These are phyloP conservation scores for Tethea ocularis DNA, from an alignment of 2,888 invertebrate species.

Conservation along the genomic window DNA sequence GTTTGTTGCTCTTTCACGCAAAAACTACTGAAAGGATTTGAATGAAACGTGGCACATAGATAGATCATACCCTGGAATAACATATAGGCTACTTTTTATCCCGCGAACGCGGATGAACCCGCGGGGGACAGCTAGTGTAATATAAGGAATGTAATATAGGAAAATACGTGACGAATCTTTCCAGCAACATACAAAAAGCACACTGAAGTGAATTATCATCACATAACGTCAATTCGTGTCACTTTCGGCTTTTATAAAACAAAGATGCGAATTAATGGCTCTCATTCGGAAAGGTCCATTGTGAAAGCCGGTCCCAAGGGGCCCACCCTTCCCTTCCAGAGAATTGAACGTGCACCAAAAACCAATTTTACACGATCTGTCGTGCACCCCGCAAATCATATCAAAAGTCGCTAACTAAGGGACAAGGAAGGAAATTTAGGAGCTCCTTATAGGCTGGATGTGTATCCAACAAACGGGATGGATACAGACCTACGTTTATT, in stretches of 20 bases:
- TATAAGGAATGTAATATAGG: background rate
- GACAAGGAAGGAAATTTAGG: conserved; percentile 41
- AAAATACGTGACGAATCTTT: conserved; percentile 31
- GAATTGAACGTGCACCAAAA: conserved; percentile 75
- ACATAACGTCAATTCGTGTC: conserved; percentile 75
- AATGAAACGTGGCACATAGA: no score
- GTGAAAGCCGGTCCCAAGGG: conserved; percentile 74
- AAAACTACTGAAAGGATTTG: no score
- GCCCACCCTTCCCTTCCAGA: conserved; percentile 69
- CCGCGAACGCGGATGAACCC: no score
- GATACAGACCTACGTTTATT: conserved; percentile 76
- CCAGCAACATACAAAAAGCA: conserved; percentile 47
- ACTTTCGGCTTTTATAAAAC: conserved; percentile 78
- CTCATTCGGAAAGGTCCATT: conserved; percentile 79
- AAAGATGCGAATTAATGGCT: conserved; percentile 81
- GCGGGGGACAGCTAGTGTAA: no score
- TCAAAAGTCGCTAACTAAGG: conserved; percentile 56
- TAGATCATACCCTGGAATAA: no score
- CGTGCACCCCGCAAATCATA: conserved; percentile 53
- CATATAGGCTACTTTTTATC: no score
- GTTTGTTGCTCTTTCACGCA: no score
- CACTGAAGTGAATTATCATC: conserved; percentile 66
- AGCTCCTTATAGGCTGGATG: conserved; percentile 64
- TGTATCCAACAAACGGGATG: conserved; percentile 73
- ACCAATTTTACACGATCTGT: conserved; percentile 63